A percentile compares a stretch with the other conserved stretches of the same genome.
Evolutionary conservation across 1,140 invertebrate species (phyloP).

Genomic region (Temnothorax curvispinosus): DNA sequence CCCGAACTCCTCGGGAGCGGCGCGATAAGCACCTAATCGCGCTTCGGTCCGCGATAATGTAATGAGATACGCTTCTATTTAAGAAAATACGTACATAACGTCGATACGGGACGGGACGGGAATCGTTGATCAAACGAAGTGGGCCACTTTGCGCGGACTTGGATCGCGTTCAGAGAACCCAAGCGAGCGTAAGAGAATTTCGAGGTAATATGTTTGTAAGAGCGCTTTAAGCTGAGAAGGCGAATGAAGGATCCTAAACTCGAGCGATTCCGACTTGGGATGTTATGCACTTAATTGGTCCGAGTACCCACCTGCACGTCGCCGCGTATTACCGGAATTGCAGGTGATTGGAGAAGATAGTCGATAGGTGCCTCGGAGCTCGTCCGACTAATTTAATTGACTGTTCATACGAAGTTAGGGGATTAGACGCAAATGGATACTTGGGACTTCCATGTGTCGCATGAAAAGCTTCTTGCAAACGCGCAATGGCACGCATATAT

Average conservation of each 20-base stretch:
- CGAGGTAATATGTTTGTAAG: constrained; percentile 42
- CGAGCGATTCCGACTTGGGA: constrained; percentile 35
- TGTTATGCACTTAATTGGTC: constrained; percentile 53
- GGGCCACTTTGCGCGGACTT: constrained; percentile 48
- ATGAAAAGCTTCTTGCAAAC: not conserved
- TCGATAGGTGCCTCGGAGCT: constrained; percentile 41
- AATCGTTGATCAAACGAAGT: constrained; percentile 32
- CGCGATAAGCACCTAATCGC: constrained; percentile 37
- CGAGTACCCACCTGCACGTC: constrained; percentile 30
- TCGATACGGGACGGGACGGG: not conserved
- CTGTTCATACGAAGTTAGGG: constrained; percentile 51
- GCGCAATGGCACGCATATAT: not conserved
- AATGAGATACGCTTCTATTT: constrained; percentile 30
- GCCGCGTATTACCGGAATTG: constrained; percentile 48
- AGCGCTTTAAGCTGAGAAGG: constrained; percentile 30
- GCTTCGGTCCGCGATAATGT: constrained; percentile 13
- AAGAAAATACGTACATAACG: constrained; percentile 8
- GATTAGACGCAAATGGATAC: not conserved
- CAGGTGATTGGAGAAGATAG: constrained; percentile 51
- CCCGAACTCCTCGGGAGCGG: not conserved
- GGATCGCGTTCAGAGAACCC: constrained; percentile 37
- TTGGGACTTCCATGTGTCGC: not conserved
- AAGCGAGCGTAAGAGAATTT: constrained; percentile 28
- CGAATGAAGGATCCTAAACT: constrained; percentile 43
- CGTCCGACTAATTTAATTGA: constrained; percentile 59